Evolutionary conservation across 2,797 vertebrate species (phyloP).

Genomic region (Setipinna tenuifilis): DNA sequence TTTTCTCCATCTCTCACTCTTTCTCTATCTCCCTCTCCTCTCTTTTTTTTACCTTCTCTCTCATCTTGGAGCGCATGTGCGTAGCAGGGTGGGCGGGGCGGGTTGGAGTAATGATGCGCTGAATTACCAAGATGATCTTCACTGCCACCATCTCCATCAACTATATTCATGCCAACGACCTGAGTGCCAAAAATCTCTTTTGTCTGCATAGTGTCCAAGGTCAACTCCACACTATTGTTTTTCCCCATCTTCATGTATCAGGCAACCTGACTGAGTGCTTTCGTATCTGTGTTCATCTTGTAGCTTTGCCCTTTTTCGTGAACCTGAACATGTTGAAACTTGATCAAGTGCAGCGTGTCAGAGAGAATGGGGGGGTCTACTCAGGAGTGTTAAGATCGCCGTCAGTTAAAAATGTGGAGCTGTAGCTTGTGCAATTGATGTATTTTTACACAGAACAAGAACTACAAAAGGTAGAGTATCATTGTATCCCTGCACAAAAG

Average conservation of each 20-base stretch:
- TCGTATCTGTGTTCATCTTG: background rate
- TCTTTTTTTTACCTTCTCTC: background rate
- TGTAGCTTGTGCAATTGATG: no score
- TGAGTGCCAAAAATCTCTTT: background rate
- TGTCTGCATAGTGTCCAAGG: background rate
- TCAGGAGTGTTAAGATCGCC: no score
- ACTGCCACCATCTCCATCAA: background rate
- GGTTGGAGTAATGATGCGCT: background rate
- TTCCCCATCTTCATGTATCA: background rate
- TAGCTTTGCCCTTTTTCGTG: background rate
- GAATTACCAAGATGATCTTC: background rate
- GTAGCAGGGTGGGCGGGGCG: no score
- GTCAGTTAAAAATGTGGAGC: no score
- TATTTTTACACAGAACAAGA: no score
- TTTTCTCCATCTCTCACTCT: background rate
- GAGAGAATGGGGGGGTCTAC: no score
- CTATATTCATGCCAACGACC: background rate
- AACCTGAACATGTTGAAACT: background rate
- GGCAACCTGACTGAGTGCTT: background rate
- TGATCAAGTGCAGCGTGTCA: no score
- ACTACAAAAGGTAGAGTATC: background rate
- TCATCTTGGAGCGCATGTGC: background rate
- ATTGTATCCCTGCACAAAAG: no score
- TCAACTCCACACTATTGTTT: background rate
- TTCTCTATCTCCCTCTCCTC: background rate